Evolutionary conservation across 2,888 invertebrate species (phyloP).

Genomic region (Rotaria macrura): DNA sequence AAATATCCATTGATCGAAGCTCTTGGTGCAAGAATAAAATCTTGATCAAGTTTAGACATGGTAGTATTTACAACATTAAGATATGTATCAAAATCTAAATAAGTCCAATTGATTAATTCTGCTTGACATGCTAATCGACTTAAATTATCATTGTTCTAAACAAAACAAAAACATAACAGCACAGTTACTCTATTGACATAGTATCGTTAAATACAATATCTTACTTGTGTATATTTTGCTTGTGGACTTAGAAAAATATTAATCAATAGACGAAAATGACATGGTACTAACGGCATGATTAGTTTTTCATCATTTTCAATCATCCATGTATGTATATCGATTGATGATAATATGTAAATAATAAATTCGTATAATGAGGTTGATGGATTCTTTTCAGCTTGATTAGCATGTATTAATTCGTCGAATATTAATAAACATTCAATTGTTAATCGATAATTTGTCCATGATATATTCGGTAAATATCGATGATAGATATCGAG

Average conservation of each 20-base stretch:
- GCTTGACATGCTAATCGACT: constrained; percentile 1
- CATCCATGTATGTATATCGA: constrained; percentile 13
- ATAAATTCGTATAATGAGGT: constrained; percentile 5
- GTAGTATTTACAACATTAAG: neutral
- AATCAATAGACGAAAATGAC: neutral
- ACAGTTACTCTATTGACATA: no score
- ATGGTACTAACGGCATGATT: neutral
- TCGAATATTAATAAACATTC: constrained; percentile 16
- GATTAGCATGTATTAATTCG: neutral
- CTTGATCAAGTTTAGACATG: neutral
- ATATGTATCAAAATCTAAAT: constrained; percentile 12
- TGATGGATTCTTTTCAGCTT: neutral
- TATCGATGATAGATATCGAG: constrained; percentile 8
- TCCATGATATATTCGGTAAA: neutral
- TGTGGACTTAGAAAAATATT: neutral
- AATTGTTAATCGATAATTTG: neutral
- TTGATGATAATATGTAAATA: neutral
- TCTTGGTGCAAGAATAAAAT: constrained; percentile 13
- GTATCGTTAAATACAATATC: no score
- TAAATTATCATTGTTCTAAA: constrained; percentile 13
- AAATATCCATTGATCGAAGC: constrained; percentile 2
- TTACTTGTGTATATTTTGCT: neutral
- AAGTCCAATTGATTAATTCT: neutral
- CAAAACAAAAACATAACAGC: neutral
- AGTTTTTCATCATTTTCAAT: neutral